These are phyloP conservation scores for Myrmecophaga tridactyla DNA, from an alignment of 2,113 vertebrate genomes.

Conservation along the genomic window DNA sequence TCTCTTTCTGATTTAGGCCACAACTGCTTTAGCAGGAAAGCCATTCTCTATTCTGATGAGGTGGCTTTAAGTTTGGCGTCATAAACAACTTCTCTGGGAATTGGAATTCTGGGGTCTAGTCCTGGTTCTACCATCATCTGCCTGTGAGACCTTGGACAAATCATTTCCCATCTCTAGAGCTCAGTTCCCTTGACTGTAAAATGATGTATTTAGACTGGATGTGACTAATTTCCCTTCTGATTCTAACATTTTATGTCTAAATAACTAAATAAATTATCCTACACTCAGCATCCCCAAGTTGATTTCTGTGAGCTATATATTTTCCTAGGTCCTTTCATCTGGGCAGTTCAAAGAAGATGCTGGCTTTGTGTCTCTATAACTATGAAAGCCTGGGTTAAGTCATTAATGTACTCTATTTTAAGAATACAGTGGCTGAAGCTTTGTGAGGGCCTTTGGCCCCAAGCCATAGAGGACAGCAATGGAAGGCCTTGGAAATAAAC, in stretches of 20 bases:
- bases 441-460: neutral
- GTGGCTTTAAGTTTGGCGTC: neutral
- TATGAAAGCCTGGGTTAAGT: neutral
- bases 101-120: neutral
- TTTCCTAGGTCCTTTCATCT: neutral
- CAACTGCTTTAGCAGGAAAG: neutral
- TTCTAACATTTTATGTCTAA: neutral
- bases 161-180: neutral
- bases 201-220: neutral
- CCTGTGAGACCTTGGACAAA: neutral
- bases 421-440: neutral
- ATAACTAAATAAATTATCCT: neutral
- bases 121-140: neutral
- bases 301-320: neutral
- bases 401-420: conserved; percentile 20
- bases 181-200: neutral
- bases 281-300: neutral
- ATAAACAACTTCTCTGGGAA: neutral
- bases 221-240: conserved; percentile 28
- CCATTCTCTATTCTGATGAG: neutral
- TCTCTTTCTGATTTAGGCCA: neutral
- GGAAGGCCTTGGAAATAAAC: neutral
- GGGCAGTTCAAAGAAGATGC: neutral
- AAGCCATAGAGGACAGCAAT: neutral
- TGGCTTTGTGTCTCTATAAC: neutral